Evolutionary conservation across 2,113 vertebrate genomes (phyloP).

Genomic region (Macquaria ambigua): DNA sequence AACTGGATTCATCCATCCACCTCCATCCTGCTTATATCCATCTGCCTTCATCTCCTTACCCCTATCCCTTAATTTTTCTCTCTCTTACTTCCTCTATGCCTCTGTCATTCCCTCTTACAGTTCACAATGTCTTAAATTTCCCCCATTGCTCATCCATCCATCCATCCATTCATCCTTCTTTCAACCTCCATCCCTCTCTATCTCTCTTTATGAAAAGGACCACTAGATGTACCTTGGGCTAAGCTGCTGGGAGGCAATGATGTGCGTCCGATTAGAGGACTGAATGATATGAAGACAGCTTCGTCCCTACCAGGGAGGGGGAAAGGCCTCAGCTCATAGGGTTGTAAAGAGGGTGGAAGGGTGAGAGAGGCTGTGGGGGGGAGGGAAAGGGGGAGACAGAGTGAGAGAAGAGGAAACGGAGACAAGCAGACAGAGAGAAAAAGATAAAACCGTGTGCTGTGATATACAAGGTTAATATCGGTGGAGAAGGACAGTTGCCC

Average conservation of each 20-base stretch:
- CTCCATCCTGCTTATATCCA: background rate
- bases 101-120: background rate
- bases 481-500: slow-evolving; percentile 45
- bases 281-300: slow-evolving; percentile 43
- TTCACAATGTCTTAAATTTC: background rate
- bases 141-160: slow-evolving; percentile 1
- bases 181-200: slow-evolving; percentile 5
- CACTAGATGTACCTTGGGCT: slow-evolving; percentile 66
- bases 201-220: slow-evolving; percentile 37
- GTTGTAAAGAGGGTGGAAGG: slow-evolving; percentile 2
- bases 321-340: slow-evolving; percentile 7
- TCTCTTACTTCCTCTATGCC: background rate
- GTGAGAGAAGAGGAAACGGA: background rate
- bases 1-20: background rate
- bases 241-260: slow-evolving; percentile 56
- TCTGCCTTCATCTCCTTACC: background rate
- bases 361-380: background rate
- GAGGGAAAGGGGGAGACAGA: background rate
- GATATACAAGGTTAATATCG: slow-evolving; percentile 70
- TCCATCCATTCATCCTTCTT: slow-evolving; percentile 31
- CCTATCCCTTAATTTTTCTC: background rate
- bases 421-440: background rate
- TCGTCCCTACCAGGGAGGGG: slow-evolving; percentile 6
- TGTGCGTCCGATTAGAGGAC: slow-evolving; percentile 49
- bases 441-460: slow-evolving; percentile 17